Evolutionary conservation across 2,113 vertebrate species (phyloP).

Genomic region (Vombatus ursinus): DNA sequence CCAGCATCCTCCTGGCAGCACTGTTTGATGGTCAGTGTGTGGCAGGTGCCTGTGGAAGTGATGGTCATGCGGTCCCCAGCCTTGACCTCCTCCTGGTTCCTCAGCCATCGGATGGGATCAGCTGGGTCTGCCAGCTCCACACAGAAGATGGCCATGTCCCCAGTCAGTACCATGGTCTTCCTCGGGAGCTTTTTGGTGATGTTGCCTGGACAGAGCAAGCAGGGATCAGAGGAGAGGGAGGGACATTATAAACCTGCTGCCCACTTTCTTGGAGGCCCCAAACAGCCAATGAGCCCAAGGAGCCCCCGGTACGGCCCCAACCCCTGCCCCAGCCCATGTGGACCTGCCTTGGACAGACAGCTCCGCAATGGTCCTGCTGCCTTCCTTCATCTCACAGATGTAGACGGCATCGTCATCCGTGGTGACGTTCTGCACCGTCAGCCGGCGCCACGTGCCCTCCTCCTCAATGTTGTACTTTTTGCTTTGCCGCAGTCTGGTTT

Average conservation of each 20-base stretch:
- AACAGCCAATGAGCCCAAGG: not conserved
- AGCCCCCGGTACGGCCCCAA: not conserved
- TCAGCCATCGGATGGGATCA: conserved; percentile 88
- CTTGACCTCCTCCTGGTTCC: conserved; percentile 90
- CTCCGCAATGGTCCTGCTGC: conserved; percentile 97
- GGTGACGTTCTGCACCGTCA: conserved; percentile 93
- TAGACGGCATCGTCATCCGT: conserved; percentile 97
- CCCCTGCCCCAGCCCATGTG: not conserved
- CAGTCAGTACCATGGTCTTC: conserved; percentile 90
- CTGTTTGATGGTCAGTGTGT: conserved; percentile 92
- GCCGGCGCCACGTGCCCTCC: conserved; percentile 89
- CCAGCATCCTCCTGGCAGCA: conserved; percentile 92
- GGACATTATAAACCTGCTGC: not conserved
- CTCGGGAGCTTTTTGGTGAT: conserved; percentile 95
- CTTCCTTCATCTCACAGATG: conserved; percentile 96
- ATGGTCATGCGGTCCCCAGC: conserved; percentile 87
- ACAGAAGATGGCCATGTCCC: conserved; percentile 94
- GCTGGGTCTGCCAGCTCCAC: conserved; percentile 93
- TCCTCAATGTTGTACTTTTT: conserved; percentile 92
- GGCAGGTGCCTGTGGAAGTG: conserved; percentile 81
- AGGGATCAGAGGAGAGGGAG: not conserved
- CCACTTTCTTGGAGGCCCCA: rapidly evolving
- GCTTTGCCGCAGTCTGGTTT: conserved; percentile 90
- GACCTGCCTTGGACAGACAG: conserved; percentile 91
- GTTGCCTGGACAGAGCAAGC: conserved; percentile 85